Conservation (phyloP, 2,797 vertebrate species). For the Rhynchotus rufescens region DNA sequence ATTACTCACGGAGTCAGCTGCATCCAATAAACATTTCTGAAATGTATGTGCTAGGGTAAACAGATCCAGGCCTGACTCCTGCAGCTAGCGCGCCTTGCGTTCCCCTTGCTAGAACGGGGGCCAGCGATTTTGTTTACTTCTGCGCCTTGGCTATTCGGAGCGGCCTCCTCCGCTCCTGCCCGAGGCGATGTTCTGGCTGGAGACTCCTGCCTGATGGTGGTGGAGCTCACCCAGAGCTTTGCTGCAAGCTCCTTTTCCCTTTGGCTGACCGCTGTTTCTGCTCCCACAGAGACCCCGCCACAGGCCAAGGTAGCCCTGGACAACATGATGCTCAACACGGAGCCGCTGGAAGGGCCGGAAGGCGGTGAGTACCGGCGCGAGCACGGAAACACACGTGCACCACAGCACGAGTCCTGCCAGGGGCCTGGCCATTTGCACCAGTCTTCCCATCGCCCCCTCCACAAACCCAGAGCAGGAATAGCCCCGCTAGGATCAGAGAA, state of each 20-base stretch:
- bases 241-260: background rate
- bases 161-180: background rate
- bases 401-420: background rate
- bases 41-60: background rate
- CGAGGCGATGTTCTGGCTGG: background rate
- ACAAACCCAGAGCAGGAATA: background rate
- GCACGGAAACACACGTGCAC: background rate
- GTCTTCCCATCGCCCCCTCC: background rate
- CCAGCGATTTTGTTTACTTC: background rate
- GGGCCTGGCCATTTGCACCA: background rate
- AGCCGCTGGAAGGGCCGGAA: conserved; percentile 82
- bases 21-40: conserved; percentile 15
- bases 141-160: background rate
- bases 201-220: background rate
- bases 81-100: background rate
- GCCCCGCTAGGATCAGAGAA: background rate
- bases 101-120: background rate
- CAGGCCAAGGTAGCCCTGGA: conserved; percentile 38
- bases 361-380: conserved; percentile 79
- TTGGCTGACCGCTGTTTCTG: background rate
- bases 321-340: conserved; percentile 74
- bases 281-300: conserved; percentile 24
- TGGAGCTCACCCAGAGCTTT: background rate
- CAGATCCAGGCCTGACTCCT: background rate
- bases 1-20: conserved; percentile 2